A percentile compares a stretch with the other conserved stretches of the same genome.
Evolutionary conservation across 1,140 invertebrate species (phyloP).

Genomic region (Drosophila burlai): DNA sequence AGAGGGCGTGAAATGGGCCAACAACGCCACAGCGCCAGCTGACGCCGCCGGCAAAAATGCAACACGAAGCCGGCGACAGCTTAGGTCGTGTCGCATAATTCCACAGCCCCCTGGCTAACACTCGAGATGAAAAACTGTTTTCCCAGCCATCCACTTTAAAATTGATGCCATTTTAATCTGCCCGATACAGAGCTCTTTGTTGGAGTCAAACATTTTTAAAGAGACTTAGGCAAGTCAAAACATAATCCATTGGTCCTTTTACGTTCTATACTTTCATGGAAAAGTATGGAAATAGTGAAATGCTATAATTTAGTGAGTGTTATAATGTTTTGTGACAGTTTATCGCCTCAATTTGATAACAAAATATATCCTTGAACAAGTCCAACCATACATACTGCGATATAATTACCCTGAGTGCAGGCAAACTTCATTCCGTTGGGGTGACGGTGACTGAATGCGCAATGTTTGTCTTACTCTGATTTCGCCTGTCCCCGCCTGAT

Average conservation of each 20-base stretch:
- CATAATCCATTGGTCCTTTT: neutral
- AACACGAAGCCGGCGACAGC: slow-evolving; percentile 31
- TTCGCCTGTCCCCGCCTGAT: slow-evolving; percentile 14
- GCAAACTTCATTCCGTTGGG: neutral
- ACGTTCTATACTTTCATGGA: no score
- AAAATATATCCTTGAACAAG: neutral
- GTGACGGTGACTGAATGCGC: neutral
- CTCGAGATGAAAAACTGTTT: slow-evolving; percentile 23
- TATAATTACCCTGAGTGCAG: neutral
- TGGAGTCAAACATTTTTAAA: neutral
- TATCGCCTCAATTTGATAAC: neutral
- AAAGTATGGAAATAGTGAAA: neutral
- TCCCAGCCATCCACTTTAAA: slow-evolving; percentile 33
- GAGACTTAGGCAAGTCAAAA: neutral
- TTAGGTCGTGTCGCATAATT: slow-evolving; percentile 38
- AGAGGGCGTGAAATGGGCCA: slow-evolving; percentile 41
- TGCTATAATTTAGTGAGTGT: neutral
- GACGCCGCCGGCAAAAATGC: slow-evolving; percentile 55
- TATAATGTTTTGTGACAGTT: neutral
- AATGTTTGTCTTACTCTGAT: slow-evolving; percentile 38
- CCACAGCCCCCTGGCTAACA: slow-evolving; percentile 22
- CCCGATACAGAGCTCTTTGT: neutral
- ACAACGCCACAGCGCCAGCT: slow-evolving; percentile 46
- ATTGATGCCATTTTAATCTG: slow-evolving; percentile 48
- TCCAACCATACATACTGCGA: neutral